Percentiles rank a stretch among this genome's conserved stretches.
Evolutionary conservation across 2,113 vertebrate genomes (phyloP).

Genomic region (Jacana jacana): DNA sequence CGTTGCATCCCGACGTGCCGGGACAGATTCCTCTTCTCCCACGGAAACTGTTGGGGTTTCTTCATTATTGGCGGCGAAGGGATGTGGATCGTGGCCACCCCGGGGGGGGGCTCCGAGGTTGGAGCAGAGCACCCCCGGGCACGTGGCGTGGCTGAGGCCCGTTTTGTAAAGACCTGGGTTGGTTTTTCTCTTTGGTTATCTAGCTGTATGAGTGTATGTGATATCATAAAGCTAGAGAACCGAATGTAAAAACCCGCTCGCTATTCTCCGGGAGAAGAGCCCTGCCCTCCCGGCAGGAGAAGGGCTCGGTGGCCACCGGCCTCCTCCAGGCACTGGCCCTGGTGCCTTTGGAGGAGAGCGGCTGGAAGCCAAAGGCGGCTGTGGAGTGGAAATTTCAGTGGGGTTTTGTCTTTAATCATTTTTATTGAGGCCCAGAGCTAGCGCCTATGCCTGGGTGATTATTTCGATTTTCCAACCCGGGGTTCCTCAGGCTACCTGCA

Average conservation of each 20-base stretch:
- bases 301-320: not conserved
- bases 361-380: not conserved
- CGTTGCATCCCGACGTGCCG: not conserved
- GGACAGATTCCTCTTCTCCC: not conserved
- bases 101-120: rapidly evolving
- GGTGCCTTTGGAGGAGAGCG: not conserved
- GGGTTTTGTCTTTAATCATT: not conserved
- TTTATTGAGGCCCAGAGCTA: not conserved
- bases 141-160: not conserved
- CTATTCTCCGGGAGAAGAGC: slow-evolving; percentile 18
- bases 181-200: slow-evolving; percentile 99
- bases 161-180: slow-evolving; percentile 56
- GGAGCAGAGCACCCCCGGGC: not conserved
- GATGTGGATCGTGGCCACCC: rapidly evolving
- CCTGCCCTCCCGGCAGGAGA: not conserved
- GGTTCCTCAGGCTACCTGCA: not conserved
- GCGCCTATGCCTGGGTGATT: not conserved
- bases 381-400: not conserved
- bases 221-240: slow-evolving; percentile 99
- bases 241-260: slow-evolving; percentile 92
- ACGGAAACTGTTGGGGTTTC: not conserved
- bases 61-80: rapidly evolving
- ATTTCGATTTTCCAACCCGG: not conserved
- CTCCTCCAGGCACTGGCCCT: not conserved
- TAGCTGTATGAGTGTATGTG: slow-evolving; percentile 98